Conservation (phyloP, 2,113 vertebrate genomes). For the Loxodonta africana region DNA sequence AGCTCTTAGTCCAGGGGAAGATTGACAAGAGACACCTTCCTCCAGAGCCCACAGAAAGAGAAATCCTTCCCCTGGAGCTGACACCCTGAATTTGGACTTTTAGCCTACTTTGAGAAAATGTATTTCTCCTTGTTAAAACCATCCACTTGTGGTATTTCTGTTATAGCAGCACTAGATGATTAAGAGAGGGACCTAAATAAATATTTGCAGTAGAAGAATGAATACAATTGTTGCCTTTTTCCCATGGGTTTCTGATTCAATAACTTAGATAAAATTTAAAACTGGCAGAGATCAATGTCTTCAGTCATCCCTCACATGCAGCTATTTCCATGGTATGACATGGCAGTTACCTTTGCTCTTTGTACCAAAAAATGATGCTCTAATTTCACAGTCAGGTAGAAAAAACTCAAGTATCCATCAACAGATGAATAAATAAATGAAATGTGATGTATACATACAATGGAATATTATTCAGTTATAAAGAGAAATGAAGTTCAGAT, state of each 20-base stretch:
- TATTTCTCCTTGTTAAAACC: too few relatives aligned
- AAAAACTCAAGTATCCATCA: background rate
- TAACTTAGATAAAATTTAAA: slow-evolving; percentile 19
- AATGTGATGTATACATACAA: background rate
- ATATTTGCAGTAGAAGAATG: slow-evolving; percentile 18
- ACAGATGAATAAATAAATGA: background rate
- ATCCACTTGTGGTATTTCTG: too few relatives aligned
- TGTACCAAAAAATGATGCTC: background rate
- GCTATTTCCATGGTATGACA: background rate
- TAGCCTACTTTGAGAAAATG: too few relatives aligned
- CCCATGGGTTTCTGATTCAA: background rate
- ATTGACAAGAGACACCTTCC: too few relatives aligned
- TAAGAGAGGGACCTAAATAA: background rate
- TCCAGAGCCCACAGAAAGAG: too few relatives aligned
- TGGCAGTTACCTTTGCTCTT: background rate
- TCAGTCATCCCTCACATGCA: background rate
- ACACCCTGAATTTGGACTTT: too few relatives aligned
- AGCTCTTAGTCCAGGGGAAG: too few relatives aligned
- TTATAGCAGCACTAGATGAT: too few relatives aligned
- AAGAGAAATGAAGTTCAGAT: background rate
- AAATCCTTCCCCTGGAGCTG: too few relatives aligned
- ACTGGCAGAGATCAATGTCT: background rate
- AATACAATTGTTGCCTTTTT: background rate
- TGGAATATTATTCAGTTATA: background rate
- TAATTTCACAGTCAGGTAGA: background rate